Percentiles rank a stretch among this genome's conserved stretches.
phyloP scores from a whole-genome alignment of 1,140 invertebrate genomes.

The Phymastichus coffea region DNA sequence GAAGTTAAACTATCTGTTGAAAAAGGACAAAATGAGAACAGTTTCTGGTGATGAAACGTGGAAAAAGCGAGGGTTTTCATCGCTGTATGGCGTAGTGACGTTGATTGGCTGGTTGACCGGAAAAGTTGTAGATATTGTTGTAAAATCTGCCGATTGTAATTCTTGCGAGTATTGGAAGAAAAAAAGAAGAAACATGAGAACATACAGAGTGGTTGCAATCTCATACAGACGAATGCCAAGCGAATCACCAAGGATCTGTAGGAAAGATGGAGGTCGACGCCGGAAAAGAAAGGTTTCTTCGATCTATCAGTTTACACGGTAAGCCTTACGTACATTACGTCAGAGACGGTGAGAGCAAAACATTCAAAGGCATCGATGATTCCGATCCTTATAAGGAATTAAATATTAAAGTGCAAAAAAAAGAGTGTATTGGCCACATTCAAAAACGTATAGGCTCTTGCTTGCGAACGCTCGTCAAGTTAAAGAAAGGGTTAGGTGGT shows the following conservation, averaged over 20 bases:
- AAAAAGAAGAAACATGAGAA: background rate
- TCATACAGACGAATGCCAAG: background rate
- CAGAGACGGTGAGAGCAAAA: constrained; percentile 25
- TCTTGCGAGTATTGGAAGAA: background rate
- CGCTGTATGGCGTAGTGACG: background rate
- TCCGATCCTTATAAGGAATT: constrained; percentile 5
- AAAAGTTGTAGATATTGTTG: background rate
- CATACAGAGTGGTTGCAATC: background rate
- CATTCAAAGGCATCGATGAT: constrained; percentile 11
- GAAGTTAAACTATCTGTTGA: too few species aligned
- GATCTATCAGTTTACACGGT: constrained; percentile 8
- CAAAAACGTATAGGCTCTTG: constrained; percentile 25
- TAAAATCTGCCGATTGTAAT: background rate
- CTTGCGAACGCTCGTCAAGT: background rate
- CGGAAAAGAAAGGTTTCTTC: constrained; percentile 15
- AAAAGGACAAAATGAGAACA: too few species aligned
- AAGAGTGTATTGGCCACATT: constrained; percentile 24
- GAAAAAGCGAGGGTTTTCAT: constrained; percentile 9
- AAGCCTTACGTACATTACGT: constrained; percentile 21
- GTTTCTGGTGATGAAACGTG: background rate
- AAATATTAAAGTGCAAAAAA: constrained; percentile 10
- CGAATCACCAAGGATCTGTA: background rate
- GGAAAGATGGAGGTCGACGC: background rate
- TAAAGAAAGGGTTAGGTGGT: constrained; percentile 7
- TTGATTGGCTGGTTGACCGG: background rate